phyloP scores from a whole-genome alignment of 2,113 vertebrate genomes.

The Alligator sinensis region DNA sequence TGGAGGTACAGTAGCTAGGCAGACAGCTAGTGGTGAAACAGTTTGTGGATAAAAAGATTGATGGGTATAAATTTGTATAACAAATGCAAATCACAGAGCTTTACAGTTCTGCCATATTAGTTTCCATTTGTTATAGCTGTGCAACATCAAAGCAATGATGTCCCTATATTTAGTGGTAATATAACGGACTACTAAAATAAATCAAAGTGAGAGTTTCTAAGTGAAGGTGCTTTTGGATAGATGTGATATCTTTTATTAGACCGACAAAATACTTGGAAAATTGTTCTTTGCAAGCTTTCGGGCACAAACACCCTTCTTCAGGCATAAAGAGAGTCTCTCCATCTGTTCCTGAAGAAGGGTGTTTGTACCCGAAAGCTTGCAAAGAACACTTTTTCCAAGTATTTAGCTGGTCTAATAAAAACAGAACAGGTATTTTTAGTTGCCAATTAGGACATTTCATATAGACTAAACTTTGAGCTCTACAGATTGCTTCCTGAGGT shows the following conservation, averaged over 20 bases:
- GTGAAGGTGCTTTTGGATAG: constrained; percentile 4
- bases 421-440: background rate
- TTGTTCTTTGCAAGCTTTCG: too few species aligned
- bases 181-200: constrained; percentile 81
- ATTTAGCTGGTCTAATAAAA: background rate
- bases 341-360: too few species aligned
- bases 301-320: too few species aligned
- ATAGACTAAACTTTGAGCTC: background rate
- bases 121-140: constrained; percentile 80
- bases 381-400: too few species aligned
- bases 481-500: constrained; percentile 10
- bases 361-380: too few species aligned
- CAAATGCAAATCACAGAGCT: constrained; percentile 66
- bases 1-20: constrained; percentile 35
- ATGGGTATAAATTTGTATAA: constrained; percentile 71
- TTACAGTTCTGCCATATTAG: constrained; percentile 78
- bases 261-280: too few species aligned
- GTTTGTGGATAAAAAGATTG: constrained; percentile 43
- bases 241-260: too few species aligned
- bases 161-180: constrained; percentile 84
- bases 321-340: too few species aligned
- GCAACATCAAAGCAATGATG: constrained; percentile 85
- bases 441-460: background rate
- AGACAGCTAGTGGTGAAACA: constrained; percentile 38
- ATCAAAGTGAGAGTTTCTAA: constrained; percentile 89